Evolutionary conservation across 2,888 invertebrate genomes (phyloP), one percentile per base, ranked within the genome.

Genomic region (Bibio marci): DNA sequence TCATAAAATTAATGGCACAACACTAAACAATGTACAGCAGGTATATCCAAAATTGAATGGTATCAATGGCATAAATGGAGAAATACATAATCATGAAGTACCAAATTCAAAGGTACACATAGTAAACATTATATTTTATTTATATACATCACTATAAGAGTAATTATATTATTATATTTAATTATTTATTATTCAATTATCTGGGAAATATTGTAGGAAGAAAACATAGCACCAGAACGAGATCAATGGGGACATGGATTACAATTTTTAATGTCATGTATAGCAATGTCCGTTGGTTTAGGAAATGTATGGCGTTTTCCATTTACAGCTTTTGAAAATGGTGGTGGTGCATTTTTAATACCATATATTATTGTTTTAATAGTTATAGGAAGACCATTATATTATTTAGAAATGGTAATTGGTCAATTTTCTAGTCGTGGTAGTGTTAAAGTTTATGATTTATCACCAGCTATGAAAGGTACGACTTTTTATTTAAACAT

Each of bases 391-490:
- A 67, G 74, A 47, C 77, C 77, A 1, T 65, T 81, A 48, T 80
- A 81, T 52, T 78, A 76, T 51, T 58, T 82, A 58, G 81, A 82
- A 59, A 72, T 78, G 63, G 63, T 73, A 5, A 59, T 81, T 32
- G 82, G 81, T 2, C 81, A 82, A 56, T 82, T 80, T 54, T 71
- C 73, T 19, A 73, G 75, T 45, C 66, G 69, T 45, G 80, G 80
- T 11, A 74, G 75, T 41, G 73, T 77, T 13, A 75, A 75, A 50
- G 70, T 76, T 13, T 68, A 61, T 49, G 78, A 78, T 47, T 60
- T 77, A 47, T 68, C 70, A 11, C 80, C 80, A 5, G 68, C 75
- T 1, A 68, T 80, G 55, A 76, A 72, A 70, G 80, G 80, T 79
- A 53, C n/a, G n/a, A n/a, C n/a, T n/a, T n/a, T n/a, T n/a, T n/a